Percentiles rank a stretch among this genome's conserved stretches.
phyloP scores from a whole-genome alignment of 2,113 vertebrate species.

The Morphnarchus princeps region DNA sequence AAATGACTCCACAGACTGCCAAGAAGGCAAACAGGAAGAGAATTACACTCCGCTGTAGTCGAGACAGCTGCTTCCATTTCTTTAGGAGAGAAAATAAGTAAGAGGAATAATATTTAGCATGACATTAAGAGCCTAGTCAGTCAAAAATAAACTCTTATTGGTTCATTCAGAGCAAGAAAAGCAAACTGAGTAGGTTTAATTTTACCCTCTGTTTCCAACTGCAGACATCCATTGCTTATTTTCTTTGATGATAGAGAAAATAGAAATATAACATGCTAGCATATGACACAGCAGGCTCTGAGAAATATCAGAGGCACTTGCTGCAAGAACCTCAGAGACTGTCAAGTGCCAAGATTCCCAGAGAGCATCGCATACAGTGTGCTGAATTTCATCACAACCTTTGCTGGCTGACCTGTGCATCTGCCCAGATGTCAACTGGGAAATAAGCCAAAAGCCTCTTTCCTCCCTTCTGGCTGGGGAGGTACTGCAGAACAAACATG shows the following conservation, averaged over 20 bases:
- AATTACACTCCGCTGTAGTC: slow-evolving; percentile 86
- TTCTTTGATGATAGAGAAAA: neutral
- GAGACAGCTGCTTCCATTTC: slow-evolving; percentile 96
- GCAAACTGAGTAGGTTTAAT: neutral
- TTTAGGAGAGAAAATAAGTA: slow-evolving; percentile 47
- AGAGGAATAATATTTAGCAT: neutral
- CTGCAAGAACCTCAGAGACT: neutral
- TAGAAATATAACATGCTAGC: neutral
- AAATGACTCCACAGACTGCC: slow-evolving; percentile 75
- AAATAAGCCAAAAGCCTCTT: neutral
- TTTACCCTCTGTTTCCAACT: neutral
- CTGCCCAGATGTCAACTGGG: neutral
- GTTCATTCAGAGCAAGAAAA: neutral
- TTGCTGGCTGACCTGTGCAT: neutral
- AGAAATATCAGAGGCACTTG: neutral
- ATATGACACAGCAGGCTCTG: neutral
- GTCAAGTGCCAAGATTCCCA: neutral
- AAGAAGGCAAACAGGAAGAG: slow-evolving; percentile 80
- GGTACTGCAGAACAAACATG: neutral
- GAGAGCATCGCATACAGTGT: neutral
- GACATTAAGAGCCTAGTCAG: neutral
- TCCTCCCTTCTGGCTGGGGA: neutral
- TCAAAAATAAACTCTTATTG: neutral
- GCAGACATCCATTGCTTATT: neutral
- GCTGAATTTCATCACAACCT: neutral